A percentile compares a stretch with the other conserved stretches of the same genome.
These are phyloP conservation scores for Drosophila elegans DNA, from an alignment of 1,140 invertebrate species.

Conservation along the genomic window DNA sequence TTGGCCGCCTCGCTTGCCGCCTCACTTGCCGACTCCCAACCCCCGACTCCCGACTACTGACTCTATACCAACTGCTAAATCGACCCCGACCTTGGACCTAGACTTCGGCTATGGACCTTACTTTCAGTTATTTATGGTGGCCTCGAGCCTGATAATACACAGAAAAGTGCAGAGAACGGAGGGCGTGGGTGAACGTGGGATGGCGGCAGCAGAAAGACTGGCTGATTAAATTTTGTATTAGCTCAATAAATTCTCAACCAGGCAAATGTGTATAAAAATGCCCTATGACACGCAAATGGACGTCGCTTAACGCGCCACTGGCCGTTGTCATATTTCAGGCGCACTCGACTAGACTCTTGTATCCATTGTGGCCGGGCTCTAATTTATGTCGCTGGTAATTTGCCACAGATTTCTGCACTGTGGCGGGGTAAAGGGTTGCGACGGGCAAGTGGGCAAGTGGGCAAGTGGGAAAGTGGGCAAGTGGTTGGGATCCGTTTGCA, in stretches of 20 bases:
- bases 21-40: no score
- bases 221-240: constrained; percentile 82
- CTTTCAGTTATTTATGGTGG: constrained; percentile 66
- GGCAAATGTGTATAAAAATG: constrained; percentile 52
- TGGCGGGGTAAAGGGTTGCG: constrained; percentile 1
- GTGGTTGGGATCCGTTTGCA: constrained; percentile 13
- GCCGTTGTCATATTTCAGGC: constrained; percentile 63
- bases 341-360: constrained; percentile 9
- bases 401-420: constrained; percentile 44
- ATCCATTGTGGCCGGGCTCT: constrained; percentile 41
- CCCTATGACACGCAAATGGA: constrained; percentile 72
- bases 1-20: constrained; percentile 23
- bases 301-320: constrained; percentile 64
- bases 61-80: background rate
- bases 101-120: constrained; percentile 22
- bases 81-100: constrained; percentile 35
- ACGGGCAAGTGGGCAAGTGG: constrained; percentile 5
- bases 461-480: background rate
- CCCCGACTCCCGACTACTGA: no score
- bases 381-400: constrained; percentile 76
- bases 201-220: background rate
- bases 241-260: constrained; percentile 73
- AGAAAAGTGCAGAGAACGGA: constrained; percentile 6
- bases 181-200: background rate
- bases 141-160: constrained; percentile 68